Evolutionary conservation across 1,140 invertebrate species (phyloP).

Genomic region (Hermatobates lingyangjiaoensis): DNA sequence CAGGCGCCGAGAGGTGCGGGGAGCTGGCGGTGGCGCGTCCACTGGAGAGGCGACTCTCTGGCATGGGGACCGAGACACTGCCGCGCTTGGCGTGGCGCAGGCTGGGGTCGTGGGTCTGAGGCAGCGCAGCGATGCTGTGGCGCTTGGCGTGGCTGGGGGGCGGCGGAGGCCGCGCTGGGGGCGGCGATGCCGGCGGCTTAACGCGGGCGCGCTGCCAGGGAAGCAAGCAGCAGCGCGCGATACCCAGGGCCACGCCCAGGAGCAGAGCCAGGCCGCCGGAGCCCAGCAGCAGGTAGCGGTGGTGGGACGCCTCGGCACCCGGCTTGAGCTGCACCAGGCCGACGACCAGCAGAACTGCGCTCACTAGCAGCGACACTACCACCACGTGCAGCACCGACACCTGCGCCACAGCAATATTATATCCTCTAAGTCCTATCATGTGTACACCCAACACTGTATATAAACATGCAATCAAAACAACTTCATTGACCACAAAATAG

Average conservation of each 20-base stretch:
- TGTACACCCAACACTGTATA: too few species aligned
- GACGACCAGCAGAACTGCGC: conserved; percentile 55
- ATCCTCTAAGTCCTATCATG: too few species aligned
- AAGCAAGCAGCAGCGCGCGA: conserved; percentile 18
- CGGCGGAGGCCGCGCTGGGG: background rate
- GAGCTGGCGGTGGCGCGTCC: too few species aligned
- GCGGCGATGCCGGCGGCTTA: background rate
- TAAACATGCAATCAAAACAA: too few species aligned
- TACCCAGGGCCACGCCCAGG: conserved; percentile 21
- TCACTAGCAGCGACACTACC: conserved; percentile 50
- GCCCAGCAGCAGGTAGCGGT: conserved; percentile 32
- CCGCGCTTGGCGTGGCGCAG: too few species aligned
- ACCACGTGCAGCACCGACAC: conserved; percentile 52
- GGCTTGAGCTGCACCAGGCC: conserved; percentile 62
- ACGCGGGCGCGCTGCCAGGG: conserved; percentile 14
- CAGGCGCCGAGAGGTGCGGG: too few species aligned
- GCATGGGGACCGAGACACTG: too few species aligned
- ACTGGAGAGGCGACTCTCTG: too few species aligned
- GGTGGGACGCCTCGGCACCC: conserved; percentile 53
- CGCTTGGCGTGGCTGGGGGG: background rate
- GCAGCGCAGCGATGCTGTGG: background rate
- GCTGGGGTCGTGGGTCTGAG: too few species aligned
- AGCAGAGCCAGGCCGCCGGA: conserved; percentile 22
- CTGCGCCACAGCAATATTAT: too few species aligned
- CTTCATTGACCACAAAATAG: too few species aligned